These are phyloP conservation scores for Trachelus troglodyta DNA, from an alignment of 2,888 invertebrate species.

Conservation along the genomic window DNA sequence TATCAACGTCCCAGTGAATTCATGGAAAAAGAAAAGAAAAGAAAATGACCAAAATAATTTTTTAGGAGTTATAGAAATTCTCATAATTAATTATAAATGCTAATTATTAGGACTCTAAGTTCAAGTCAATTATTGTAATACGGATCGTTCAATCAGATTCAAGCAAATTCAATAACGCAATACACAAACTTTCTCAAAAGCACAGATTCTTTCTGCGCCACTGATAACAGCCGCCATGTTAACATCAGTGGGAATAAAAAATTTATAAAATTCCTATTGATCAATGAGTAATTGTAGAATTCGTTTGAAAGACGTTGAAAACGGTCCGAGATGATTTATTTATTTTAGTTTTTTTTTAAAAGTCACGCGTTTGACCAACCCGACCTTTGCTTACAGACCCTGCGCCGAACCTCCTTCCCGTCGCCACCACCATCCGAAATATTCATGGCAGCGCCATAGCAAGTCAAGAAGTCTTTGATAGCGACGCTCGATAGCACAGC, in stretches of 20 bases:
- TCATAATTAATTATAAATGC: background rate
- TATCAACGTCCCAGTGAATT: background rate
- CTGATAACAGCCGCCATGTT: background rate
- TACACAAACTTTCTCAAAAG: background rate
- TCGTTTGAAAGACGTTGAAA: background rate
- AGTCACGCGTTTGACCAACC: background rate
- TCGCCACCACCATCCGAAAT: conserved; percentile 23
- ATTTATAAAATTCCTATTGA: background rate
- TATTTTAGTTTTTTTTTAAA: background rate
- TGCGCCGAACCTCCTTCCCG: background rate
- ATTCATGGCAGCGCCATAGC: conserved; percentile 49
- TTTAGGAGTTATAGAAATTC: background rate
- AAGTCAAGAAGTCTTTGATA: conserved; percentile 58
- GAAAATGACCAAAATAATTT: background rate
- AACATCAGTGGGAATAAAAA: background rate
- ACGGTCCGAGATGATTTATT: background rate
- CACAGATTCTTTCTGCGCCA: background rate
- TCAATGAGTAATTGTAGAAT: background rate
- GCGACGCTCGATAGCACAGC: conserved; percentile 58
- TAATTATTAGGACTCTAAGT: background rate
- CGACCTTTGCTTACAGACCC: background rate
- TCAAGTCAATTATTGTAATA: background rate
- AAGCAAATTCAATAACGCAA: no score
- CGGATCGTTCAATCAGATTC: background rate
- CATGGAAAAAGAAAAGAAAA: background rate